Evolutionary conservation across 2,888 invertebrate genomes (phyloP), one percentile per base, ranked within the genome.

Genomic region (Mesochorus sp.): DNA sequence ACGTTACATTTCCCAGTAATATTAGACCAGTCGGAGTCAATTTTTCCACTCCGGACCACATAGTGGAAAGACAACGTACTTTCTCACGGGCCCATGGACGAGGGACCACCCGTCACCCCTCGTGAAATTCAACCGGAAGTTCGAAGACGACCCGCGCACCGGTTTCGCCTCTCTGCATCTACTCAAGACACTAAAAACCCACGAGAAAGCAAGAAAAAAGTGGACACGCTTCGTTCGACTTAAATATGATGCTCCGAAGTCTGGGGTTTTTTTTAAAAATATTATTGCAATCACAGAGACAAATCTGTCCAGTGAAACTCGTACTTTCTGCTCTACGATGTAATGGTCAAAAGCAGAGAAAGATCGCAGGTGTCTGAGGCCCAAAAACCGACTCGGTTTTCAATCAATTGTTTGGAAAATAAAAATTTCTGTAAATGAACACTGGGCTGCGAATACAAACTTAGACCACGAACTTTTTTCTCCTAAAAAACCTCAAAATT

Each of bases 81-180:
- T 78, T 78, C 78, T 74, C 78, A 78, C 78, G 78, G 57, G 47
- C 67, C 61, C 39, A 39, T 51, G 66, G 59, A 17, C 59, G 37
- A 34, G 44, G 34, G 47, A 47, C 53, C 75, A 24, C 24, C n/a
- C n/a, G 66, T 42, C 76, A 31, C 70, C 74, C 74, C 64, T 64
- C 76, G 64, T 76, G 49, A 76, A 64, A 71, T 76, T 71, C 71
- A 76, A n/a, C 76, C 76, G 76, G 76, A 76, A 66, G 71, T 66
- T 24, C 59, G 42, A 51, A 39, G 59, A 66, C 75, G 64, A 59
- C 26, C n/a, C 71, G 51, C 2, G 8, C 47, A 14, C n/a, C 6
- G 26, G 57, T 68, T 51, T 62, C 51, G 49, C 44, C 44, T 62
- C 51, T 53, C 49, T 28, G 28, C 37, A 21, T 47, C 21, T 34